Evolutionary conservation across 2,113 vertebrate genomes (phyloP), one percentile per base, ranked within the genome.

Genomic region (Corythaeola cristata): DNA sequence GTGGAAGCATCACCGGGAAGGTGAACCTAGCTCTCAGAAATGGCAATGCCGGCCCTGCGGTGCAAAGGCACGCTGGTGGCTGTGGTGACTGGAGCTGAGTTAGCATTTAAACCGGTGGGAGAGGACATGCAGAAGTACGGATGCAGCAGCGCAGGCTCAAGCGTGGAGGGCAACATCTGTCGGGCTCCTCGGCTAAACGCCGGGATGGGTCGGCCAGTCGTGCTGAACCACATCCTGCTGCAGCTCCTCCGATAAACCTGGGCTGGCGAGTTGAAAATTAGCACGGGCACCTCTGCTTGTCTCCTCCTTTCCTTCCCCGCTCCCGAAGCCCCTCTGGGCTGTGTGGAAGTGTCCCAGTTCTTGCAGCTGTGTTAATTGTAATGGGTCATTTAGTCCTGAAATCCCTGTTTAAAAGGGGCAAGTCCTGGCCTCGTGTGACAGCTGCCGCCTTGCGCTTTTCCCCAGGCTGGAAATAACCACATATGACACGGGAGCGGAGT

Each of bases 291-390:
- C 85, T 91, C 66, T 56, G 69, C 79, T 90, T 68, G 35, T 87
- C 50, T 39, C 50, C 37, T 84, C 27, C 35, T 80, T 93, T 95
- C 90, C 77, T 88, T 91, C 96, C 93, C 94, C 74, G 26, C 93
- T 84, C 56, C 53, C 53, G 33, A 85, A 92, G 83, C 79, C 74
- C 80, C 90, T 93, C 75, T 88, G 15, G 74, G 55, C 84, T 80
- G 77, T 93, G 93, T 91, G 91, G 90, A 96, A 96, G 88, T 97
- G 96, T 93, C 96, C 96, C 96, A 81, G 91, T 97, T 97, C 96
- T 97, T 95, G 95, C 82, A 97, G 96, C 97, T 98, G 97, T 97
- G 97, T 96, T 97, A 78, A 97, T 97, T 97, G 96, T 97, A 96
- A 97, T 97, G 97, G 93, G 96, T 96, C 96, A 97, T 95, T 97